These are phyloP conservation scores for Leptonema lineaticorne DNA, from an alignment of 1,140 invertebrate genomes.

Conservation along the genomic window DNA sequence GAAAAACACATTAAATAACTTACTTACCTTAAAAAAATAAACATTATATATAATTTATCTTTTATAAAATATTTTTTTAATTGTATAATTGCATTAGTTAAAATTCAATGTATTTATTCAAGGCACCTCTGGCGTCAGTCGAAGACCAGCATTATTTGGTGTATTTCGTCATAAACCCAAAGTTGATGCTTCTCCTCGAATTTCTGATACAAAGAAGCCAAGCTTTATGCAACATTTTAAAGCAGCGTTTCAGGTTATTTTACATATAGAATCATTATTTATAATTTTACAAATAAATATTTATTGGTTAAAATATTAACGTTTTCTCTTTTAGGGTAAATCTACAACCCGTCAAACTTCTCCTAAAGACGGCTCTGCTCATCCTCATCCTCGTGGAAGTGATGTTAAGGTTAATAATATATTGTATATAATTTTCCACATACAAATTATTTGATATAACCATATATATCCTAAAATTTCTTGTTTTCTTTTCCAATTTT, in stretches of 20 bases:
- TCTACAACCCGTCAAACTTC: slow-evolving; percentile 47
- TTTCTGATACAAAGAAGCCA: slow-evolving; percentile 59
- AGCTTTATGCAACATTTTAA: slow-evolving; percentile 65
- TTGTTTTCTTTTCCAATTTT: too few species aligned
- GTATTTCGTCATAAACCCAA: slow-evolving; percentile 75
- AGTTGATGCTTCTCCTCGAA: slow-evolving; percentile 14
- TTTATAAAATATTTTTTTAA: too few species aligned
- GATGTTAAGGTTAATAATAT: slow-evolving; percentile 53
- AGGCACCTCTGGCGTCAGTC: slow-evolving; percentile 66
- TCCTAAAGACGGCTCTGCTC: slow-evolving; percentile 64
- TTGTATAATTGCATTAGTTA: too few species aligned
- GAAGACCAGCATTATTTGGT: slow-evolving; percentile 77
- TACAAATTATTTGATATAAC: too few species aligned
- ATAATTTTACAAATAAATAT: background rate
- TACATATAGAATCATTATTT: background rate
- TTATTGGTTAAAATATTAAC: slow-evolving; percentile 26
- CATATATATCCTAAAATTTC: too few species aligned
- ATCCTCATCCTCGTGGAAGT: slow-evolving; percentile 57
- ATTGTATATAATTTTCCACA: too few species aligned
- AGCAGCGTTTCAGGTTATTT: slow-evolving; percentile 52
- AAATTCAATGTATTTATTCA: too few species aligned
- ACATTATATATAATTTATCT: too few species aligned
- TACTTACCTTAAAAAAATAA: too few species aligned
- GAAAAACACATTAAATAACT: too few species aligned
- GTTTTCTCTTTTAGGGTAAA: slow-evolving; percentile 53